Percentiles rank a stretch among this genome's conserved stretches.
phyloP scores from a whole-genome alignment of 2,888 invertebrate genomes.

The Eristalis intricaria region DNA sequence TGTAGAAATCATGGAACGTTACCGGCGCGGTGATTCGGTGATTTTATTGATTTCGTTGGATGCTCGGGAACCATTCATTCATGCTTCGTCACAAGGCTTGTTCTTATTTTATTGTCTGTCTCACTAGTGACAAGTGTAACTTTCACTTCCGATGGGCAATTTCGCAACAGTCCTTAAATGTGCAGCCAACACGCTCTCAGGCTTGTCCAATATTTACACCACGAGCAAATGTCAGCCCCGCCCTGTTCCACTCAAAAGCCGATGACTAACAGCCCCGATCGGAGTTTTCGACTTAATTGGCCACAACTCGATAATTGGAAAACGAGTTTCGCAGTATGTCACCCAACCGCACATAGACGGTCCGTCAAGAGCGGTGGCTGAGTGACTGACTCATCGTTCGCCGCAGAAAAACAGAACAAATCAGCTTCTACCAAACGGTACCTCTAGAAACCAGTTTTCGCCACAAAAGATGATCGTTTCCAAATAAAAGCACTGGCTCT shows the following conservation, averaged over 20 bases:
- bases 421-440: slow-evolving; percentile 11
- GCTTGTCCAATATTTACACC: slow-evolving; percentile 12
- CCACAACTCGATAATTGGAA: slow-evolving; percentile 34
- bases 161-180: neutral
- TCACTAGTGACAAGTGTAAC: neutral
- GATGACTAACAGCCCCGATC: neutral
- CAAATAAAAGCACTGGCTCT: slow-evolving; percentile 21
- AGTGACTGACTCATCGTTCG: slow-evolving; percentile 22
- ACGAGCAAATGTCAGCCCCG: neutral
- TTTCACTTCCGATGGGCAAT: neutral
- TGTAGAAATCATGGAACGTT: neutral
- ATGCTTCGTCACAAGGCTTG: neutral
- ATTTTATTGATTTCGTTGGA: neutral
- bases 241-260: neutral
- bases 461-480: neutral
- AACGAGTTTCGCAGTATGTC: slow-evolving; percentile 50
- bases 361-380: slow-evolving; percentile 12
- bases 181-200: slow-evolving; percentile 3
- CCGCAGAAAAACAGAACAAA: slow-evolving; percentile 11
- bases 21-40: neutral
- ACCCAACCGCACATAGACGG: slow-evolving; percentile 1
- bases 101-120: no score
- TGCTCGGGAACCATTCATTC: neutral
- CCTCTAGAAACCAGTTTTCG: slow-evolving; percentile 42
- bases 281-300: slow-evolving; percentile 20